Evolutionary conservation across 2,113 vertebrate species (phyloP).

Genomic region (Thryonomys swinderianus): DNA sequence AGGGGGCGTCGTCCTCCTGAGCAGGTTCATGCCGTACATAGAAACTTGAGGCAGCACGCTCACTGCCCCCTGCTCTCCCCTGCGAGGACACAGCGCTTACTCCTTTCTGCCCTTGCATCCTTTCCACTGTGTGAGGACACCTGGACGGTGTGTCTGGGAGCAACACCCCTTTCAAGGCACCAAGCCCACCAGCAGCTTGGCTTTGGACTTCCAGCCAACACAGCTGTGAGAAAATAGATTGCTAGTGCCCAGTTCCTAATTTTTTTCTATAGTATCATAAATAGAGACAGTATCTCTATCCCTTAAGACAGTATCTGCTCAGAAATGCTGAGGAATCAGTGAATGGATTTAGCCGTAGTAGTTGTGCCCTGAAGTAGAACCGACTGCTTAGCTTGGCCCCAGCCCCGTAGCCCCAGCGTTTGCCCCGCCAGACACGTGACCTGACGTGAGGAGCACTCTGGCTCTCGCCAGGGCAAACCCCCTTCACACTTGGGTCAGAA

Average conservation of each 20-base stretch:
- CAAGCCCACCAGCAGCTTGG: too few relatives aligned
- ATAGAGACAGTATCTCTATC: not conserved
- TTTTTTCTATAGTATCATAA: not conserved
- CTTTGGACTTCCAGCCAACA: not conserved
- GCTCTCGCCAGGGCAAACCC: not conserved
- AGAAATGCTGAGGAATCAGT: not conserved
- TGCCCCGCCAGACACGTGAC: not conserved
- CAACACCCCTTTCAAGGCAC: not conserved
- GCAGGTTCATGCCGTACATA: not conserved
- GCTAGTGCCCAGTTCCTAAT: too few relatives aligned
- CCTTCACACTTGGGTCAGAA: not conserved
- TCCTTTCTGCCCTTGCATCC: not conserved
- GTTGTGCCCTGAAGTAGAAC: not conserved
- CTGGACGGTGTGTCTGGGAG: not conserved
- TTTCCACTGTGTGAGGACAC: not conserved
- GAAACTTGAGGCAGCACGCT: not conserved
- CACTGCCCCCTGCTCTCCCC: too few relatives aligned
- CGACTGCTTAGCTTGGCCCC: not conserved
- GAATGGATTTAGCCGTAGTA: not conserved
- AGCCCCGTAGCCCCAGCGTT: not conserved
- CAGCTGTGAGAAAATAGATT: not conserved
- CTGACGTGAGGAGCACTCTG: not conserved
- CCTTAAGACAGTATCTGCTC: slow-evolving; percentile 1
- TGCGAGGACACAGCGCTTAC: not conserved
- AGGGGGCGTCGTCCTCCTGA: too few relatives aligned